These are phyloP conservation scores for Clupea harengus DNA, from an alignment of 2,113 vertebrate genomes.

Conservation along the genomic window DNA sequence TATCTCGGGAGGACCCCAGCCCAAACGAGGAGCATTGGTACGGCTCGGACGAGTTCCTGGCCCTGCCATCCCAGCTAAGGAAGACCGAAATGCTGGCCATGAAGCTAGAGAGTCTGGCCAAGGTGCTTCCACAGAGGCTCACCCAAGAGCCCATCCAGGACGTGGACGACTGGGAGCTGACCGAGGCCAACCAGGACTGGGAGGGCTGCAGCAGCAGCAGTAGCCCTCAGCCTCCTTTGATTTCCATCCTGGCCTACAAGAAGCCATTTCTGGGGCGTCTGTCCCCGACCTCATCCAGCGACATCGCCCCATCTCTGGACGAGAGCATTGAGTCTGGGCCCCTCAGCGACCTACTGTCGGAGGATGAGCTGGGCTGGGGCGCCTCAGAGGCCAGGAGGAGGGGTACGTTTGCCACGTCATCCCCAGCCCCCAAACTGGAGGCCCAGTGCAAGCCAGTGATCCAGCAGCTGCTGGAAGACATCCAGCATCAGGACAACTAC, in stretches of 20 bases:
- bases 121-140: conserved; percentile 79
- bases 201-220: conserved; percentile 63
- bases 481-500: conserved; percentile 85
- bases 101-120: conserved; percentile 88
- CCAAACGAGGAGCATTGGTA: conserved; percentile 77
- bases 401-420: conserved; percentile 45
- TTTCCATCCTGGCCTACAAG: conserved; percentile 68
- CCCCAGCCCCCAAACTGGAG: conserved; percentile 58
- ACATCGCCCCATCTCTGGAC: conserved; percentile 82
- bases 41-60: conserved; percentile 94
- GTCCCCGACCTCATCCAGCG: conserved; percentile 88
- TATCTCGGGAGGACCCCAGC: conserved; percentile 47
- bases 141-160: conserved; percentile 80
- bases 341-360: conserved; percentile 85
- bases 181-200: conserved; percentile 88
- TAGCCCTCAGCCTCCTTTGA: conserved; percentile 50
- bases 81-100: conserved; percentile 89
- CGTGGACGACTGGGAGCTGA: conserved; percentile 95
- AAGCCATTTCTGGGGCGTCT: conserved; percentile 63
- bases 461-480: conserved; percentile 85
- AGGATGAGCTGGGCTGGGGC: conserved; percentile 75
- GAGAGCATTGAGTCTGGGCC: conserved; percentile 90
- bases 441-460: conserved; percentile 76
- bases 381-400: conserved; percentile 62
- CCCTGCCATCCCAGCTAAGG: conserved; percentile 89